Evolutionary conservation across 2,888 invertebrate species (phyloP), one percentile per base, ranked within the genome.

Genomic region (Drosophila putrida): DNA sequence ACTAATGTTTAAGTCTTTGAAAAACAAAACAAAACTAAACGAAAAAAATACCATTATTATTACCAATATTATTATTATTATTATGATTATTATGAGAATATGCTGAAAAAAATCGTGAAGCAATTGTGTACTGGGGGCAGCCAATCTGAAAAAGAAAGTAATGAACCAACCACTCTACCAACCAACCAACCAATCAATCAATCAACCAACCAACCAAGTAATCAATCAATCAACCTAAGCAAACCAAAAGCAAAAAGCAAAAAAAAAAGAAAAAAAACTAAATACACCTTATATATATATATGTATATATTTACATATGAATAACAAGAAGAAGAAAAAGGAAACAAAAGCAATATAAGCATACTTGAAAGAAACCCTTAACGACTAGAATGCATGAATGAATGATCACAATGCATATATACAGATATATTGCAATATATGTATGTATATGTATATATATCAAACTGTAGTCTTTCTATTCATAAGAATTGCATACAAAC

Each of bases 41-140:
- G n/a, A 50, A 50, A 59, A 49, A 50, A 41, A 38, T 47, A 59
- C 68, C 68, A 81, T 71, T 77, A 79, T 77, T 73, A 77, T 80
- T 70, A 81, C 61, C 64, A 82, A 66, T 69, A 80, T 75, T 79
- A 82, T 69, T 69, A 80, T 75, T 79, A 82, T 69, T 67, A 77
- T 74, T 63, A 82, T 80, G 50, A 82, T 82, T 67, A 80, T 80
- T 78, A 85, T 82, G 80, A 82, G 81, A 83, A 79, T 81, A 86
- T 83, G 83, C 87, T 84, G 89, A 91, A 89, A 90, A 88, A 92
- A 92, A 92, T 90, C 92, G 92, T 92, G 92, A 92, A 92, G 92
- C 92, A 92, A 92, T 92, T 92, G 92, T 92, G 92, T 92, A 92
- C 90, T 91, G 92, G 92, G 92, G 92, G 90, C 92, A 92, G 92